These are phyloP conservation scores for Squalus acanthias DNA, from an alignment of 2,797 vertebrate species.

Conservation along the genomic window DNA sequence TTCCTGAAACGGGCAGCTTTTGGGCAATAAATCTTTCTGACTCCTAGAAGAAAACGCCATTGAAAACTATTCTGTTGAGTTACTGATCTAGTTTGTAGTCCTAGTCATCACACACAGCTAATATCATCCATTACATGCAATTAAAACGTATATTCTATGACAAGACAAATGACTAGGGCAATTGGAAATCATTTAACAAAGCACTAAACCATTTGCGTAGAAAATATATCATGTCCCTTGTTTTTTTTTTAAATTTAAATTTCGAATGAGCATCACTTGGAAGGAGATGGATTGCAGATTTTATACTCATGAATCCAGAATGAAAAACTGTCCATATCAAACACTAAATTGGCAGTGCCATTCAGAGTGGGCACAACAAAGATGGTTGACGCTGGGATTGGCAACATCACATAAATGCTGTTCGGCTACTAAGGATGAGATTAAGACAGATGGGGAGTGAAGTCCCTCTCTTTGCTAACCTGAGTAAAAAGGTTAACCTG, in stretches of 20 bases:
- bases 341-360: too few species aligned
- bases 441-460: background rate
- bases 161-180: background rate
- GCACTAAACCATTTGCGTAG: background rate
- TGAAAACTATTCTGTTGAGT: background rate
- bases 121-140: background rate
- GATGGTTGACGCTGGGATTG: background rate
- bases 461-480: background rate
- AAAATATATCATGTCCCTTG: constrained; percentile 6
- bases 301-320: background rate
- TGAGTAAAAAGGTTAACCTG: background rate
- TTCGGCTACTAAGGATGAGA: background rate
- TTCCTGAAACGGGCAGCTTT: background rate
- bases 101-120: background rate
- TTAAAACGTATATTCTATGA: background rate
- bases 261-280: background rate
- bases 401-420: background rate
- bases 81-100: background rate
- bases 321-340: background rate
- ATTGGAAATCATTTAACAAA: constrained; percentile 25
- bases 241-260: background rate
- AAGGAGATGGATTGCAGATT: background rate
- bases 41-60: background rate
- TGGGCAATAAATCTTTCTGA: background rate
- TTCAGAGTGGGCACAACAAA: background rate